Percentiles rank a stretch among this genome's conserved stretches.
Conservation (phyloP, 1,140 invertebrate genomes). For the Camponotus vicinus region DNA sequence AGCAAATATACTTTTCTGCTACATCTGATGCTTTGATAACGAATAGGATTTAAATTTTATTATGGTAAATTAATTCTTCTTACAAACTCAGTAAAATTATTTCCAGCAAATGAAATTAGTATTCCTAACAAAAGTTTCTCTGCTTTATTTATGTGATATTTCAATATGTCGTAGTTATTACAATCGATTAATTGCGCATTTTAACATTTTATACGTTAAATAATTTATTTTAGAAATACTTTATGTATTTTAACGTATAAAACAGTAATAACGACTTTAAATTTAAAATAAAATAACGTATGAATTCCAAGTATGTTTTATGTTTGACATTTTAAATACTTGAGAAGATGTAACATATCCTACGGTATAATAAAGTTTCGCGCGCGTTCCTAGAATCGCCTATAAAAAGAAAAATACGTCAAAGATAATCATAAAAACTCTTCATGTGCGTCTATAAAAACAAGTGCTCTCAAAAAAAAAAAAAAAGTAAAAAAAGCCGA, state of each 20-base stretch:
- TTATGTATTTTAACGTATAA: background rate
- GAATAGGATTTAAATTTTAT: background rate
- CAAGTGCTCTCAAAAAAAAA: background rate
- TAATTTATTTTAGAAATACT: background rate
- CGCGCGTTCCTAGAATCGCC: background rate
- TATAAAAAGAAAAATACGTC: constrained; percentile 16
- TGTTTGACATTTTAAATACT: background rate
- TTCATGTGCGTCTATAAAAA: background rate
- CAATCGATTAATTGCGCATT: background rate
- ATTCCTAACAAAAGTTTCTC: too few relatives aligned
- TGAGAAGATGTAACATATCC: background rate
- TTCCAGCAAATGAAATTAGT: background rate
- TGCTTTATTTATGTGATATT: background rate
- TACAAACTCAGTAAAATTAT: background rate
- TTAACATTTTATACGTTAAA: constrained; percentile 1
- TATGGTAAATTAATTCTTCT: background rate
- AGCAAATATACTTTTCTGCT: constrained; percentile 1
- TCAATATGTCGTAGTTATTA: background rate
- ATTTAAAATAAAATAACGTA: background rate
- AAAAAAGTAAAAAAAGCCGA: background rate
- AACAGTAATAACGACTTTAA: background rate
- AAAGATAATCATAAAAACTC: constrained; percentile 32
- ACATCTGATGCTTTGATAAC: background rate
- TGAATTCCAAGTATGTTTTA: background rate
- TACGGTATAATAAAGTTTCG: background rate